Percentiles rank a stretch among this genome's conserved stretches.
These are phyloP conservation scores for Cephalopholis sonnerati DNA, from an alignment of 2,113 vertebrate genomes.

Conservation along the genomic window DNA sequence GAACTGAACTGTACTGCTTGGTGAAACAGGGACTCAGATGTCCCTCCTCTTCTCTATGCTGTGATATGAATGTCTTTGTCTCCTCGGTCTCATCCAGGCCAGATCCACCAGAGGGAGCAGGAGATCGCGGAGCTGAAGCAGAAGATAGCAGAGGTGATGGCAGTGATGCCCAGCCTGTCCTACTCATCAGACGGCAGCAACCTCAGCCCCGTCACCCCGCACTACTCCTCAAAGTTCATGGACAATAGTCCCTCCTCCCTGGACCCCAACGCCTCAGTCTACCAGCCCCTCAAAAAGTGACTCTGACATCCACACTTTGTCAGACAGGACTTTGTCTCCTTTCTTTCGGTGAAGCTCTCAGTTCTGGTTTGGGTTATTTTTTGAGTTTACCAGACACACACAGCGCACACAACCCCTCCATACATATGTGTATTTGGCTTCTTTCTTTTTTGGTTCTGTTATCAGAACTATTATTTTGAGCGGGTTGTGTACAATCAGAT, in stretches of 20 bases:
- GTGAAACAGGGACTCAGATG: neutral
- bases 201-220: conserved; percentile 92
- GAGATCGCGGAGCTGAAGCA: conserved; percentile 99
- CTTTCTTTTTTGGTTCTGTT: conserved; percentile 51
- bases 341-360: conserved; percentile 31
- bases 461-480: conserved; percentile 50
- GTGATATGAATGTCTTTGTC: neutral
- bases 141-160: conserved; percentile 99
- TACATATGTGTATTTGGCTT: conserved; percentile 33
- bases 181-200: conserved; percentile 94
- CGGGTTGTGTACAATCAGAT: conserved; percentile 18
- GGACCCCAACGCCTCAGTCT: conserved; percentile 98
- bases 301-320: conserved; percentile 44
- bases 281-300: conserved; percentile 98
- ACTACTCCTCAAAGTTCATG: conserved; percentile 99
- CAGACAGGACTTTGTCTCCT: conserved; percentile 50
- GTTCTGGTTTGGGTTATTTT: conserved; percentile 35
- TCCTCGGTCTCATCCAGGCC: conserved; percentile 84
- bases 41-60: neutral
- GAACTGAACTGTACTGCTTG: too few relatives aligned
- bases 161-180: conserved; percentile 97
- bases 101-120: conserved; percentile 98
- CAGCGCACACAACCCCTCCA: conserved; percentile 43
- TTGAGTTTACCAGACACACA: conserved; percentile 43
- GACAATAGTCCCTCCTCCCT: conserved; percentile 98